A percentile compares a stretch with the other conserved stretches of the same genome.
phyloP scores from a whole-genome alignment of 2,113 vertebrate genomes.

The Phylloscopus whistleri region DNA sequence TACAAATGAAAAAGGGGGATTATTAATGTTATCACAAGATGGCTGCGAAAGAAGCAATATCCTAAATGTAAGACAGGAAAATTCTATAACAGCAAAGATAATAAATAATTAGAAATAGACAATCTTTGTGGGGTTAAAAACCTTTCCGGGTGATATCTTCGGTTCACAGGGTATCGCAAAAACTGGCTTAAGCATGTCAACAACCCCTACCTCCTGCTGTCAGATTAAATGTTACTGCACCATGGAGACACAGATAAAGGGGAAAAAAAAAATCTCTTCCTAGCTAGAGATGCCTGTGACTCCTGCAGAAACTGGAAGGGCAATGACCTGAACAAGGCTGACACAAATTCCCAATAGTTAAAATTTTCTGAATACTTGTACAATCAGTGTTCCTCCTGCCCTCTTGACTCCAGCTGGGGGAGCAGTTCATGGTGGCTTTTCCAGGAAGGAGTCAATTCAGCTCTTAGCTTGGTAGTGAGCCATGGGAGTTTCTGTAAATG shows the following conservation, averaged over 20 bases:
- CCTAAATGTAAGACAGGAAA: conserved; percentile 20
- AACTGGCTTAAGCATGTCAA: background rate
- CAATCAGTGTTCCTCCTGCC: background rate
- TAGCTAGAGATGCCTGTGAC: background rate
- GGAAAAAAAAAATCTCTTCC: background rate
- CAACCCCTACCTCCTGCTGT: background rate
- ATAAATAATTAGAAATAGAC: conserved; percentile 11
- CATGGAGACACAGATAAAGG: background rate
- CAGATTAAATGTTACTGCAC: background rate
- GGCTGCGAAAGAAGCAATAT: conserved; percentile 2
- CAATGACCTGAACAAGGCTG: background rate
- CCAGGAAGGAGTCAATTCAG: background rate
- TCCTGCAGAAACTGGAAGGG: background rate
- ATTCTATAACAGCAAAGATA: background rate
- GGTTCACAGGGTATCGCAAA: background rate
- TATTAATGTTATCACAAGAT: conserved; percentile 45
- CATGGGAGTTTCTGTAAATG: background rate
- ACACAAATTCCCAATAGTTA: background rate
- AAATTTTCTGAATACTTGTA: background rate
- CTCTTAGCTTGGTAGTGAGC: background rate
- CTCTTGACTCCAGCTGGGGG: background rate
- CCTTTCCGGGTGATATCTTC: background rate
- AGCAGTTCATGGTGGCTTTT: background rate
- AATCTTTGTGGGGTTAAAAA: background rate
- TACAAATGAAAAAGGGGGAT: conserved; percentile 40